A percentile compares a stretch with the other conserved stretches of the same genome.
Conservation (phyloP, 2,113 vertebrate genomes). For the Podarcis cretensis region DNA sequence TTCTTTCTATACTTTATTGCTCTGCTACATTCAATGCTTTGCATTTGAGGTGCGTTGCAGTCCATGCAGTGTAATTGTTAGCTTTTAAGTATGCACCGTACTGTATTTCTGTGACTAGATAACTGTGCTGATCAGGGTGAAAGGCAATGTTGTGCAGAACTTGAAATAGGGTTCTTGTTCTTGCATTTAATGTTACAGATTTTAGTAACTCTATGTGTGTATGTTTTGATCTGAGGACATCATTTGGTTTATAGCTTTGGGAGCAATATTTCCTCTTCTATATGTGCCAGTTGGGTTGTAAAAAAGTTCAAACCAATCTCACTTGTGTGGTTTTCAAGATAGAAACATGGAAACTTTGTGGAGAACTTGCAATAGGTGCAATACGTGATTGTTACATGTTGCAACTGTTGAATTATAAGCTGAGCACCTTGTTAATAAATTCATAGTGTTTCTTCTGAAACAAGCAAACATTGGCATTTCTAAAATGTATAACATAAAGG, state of each 20-base stretch:
- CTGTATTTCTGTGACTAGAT: not conserved
- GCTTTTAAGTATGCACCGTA: not conserved
- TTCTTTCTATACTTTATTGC: slow-evolving; percentile 24
- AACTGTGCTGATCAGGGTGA: not conserved
- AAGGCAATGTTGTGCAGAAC: not conserved
- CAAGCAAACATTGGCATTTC: not conserved
- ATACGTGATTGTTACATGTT: not conserved
- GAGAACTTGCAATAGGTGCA: not conserved
- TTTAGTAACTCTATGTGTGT: not conserved
- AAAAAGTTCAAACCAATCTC: not conserved
- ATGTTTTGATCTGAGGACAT: not conserved
- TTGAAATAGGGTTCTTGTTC: not conserved
- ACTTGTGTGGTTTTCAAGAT: not conserved
- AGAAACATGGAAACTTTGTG: not conserved
- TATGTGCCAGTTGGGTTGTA: not conserved
- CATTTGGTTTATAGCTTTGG: not conserved
- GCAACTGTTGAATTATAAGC: not conserved
- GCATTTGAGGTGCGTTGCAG: not conserved
- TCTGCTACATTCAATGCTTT: slow-evolving; percentile 27
- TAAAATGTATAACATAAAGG: not conserved
- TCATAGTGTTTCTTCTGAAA: not conserved
- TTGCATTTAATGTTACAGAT: not conserved
- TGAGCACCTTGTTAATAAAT: not conserved
- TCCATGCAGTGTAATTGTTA: not conserved
- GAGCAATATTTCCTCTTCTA: not conserved